Evolutionary conservation across 2,888 invertebrate genomes (phyloP).

Genomic region (Encarsia formosa): DNA sequence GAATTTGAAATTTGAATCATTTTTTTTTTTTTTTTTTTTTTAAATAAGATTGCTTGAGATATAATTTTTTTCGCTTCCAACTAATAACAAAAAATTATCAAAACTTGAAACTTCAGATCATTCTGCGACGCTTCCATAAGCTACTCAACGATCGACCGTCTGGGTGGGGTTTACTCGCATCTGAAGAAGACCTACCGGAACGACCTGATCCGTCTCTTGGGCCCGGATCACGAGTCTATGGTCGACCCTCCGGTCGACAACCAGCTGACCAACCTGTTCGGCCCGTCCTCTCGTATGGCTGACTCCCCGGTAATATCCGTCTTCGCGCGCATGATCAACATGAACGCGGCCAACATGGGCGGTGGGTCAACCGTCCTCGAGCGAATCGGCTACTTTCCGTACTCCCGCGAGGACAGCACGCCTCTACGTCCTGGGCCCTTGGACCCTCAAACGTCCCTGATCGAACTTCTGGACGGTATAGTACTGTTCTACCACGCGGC

Average conservation of each 20-base stretch:
- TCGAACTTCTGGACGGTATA: constrained; percentile 64
- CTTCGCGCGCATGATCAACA: constrained; percentile 54
- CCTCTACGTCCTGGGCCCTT: constrained; percentile 52
- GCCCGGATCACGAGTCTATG: constrained; percentile 56
- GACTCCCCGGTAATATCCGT: constrained; percentile 56
- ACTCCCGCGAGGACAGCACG: constrained; percentile 36
- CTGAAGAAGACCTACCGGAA: constrained; percentile 59
- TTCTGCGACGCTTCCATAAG: constrained; percentile 66
- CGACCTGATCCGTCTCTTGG: constrained; percentile 56
- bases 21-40: too few species aligned
- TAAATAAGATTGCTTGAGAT: too few species aligned
- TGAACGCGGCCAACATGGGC: constrained; percentile 30
- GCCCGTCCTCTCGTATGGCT: constrained; percentile 52
- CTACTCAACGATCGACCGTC: constrained; percentile 65
- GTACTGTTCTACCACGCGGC: constrained; percentile 65
- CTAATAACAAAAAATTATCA: background rate
- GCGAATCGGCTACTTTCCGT: constrained; percentile 38
- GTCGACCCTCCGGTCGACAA: constrained; percentile 56
- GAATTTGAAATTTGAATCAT: too few species aligned
- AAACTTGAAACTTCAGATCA: constrained; percentile 51
- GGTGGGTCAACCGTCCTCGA: constrained; percentile 35
- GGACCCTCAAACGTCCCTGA: constrained; percentile 53
- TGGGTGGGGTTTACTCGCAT: constrained; percentile 68
- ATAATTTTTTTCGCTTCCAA: background rate
- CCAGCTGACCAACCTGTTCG: constrained; percentile 54